These are phyloP conservation scores for Dryococelus australis DNA, from an alignment of 2,888 invertebrate species.

Conservation along the genomic window DNA sequence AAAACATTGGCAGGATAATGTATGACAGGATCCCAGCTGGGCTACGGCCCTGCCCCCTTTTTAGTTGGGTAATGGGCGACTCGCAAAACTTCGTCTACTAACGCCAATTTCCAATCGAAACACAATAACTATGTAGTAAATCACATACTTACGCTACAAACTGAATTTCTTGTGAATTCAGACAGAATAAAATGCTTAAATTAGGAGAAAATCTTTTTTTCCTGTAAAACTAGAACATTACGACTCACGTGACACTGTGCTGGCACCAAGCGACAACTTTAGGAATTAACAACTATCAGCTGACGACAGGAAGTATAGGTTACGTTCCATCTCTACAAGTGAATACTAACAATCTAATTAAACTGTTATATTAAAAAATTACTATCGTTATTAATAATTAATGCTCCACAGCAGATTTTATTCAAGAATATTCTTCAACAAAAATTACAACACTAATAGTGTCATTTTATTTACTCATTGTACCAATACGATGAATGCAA, in stretches of 20 bases:
- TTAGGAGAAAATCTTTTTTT: not conserved
- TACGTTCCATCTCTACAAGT: not conserved
- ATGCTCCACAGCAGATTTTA: too few relatives aligned
- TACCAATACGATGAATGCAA: too few relatives aligned
- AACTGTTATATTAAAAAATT: too few relatives aligned
- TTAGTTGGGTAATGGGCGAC: not conserved
- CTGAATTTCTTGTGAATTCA: not conserved
- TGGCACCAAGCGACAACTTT: conserved; percentile 45
- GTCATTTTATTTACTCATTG: too few relatives aligned
- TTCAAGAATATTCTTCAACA: too few relatives aligned
- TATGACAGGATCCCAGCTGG: not conserved
- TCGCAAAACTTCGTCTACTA: not conserved
- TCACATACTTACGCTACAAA: not conserved
- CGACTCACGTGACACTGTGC: conserved; percentile 50
- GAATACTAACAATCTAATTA: too few relatives aligned
- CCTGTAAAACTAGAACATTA: conserved; percentile 47
- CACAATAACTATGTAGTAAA: not conserved
- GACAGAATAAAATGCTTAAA: not conserved
- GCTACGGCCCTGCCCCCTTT: conserved; percentile 28
- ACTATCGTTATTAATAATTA: too few relatives aligned
- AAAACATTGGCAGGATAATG: not conserved
- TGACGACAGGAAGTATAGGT: not conserved
- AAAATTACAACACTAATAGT: too few relatives aligned
- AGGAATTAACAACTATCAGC: conserved; percentile 1
- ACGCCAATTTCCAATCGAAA: not conserved